phyloP scores from a whole-genome alignment of 2,888 invertebrate species.

The Lepidocyrtinus sp. region DNA sequence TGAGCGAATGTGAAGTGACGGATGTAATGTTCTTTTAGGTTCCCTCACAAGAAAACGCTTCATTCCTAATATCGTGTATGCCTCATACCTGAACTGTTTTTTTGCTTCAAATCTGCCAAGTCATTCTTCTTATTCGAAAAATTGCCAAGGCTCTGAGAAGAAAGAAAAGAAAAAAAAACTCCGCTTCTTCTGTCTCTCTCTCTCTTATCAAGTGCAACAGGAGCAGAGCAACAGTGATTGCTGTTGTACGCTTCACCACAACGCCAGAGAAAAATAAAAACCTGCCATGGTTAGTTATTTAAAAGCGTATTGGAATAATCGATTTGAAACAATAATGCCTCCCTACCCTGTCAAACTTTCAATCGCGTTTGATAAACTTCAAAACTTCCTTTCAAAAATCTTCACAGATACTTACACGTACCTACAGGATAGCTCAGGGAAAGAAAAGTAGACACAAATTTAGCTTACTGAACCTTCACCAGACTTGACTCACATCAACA shows the following conservation, averaged over 20 bases:
- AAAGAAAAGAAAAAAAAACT: conserved; percentile 43
- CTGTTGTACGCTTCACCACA: conserved; percentile 29
- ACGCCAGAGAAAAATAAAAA: conserved; percentile 41
- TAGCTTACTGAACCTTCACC: not conserved
- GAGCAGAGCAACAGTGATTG: conserved; percentile 24
- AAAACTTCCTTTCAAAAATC: conserved; percentile 9
- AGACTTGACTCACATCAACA: not conserved
- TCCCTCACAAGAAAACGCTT: conserved; percentile 11
- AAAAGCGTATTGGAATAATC: conserved; percentile 63
- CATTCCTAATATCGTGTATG: conserved; percentile 5
- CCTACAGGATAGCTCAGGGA: too few species aligned
- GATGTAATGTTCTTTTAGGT: conserved; percentile 51
- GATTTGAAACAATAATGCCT: conserved; percentile 67
- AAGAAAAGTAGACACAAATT: not conserved
- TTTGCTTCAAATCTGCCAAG: conserved; percentile 57
- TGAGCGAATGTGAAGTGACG: conserved; percentile 59
- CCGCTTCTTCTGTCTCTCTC: conserved; percentile 53
- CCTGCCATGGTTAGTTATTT: conserved; percentile 43
- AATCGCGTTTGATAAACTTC: conserved; percentile 38
- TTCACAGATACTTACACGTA: too few species aligned
- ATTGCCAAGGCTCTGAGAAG: conserved; percentile 55
- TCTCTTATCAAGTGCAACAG: conserved; percentile 21
- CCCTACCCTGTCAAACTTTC: conserved; percentile 24
- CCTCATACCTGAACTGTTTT: conserved; percentile 47
- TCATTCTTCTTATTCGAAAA: conserved; percentile 63